phyloP scores from a whole-genome alignment of 2,113 vertebrate genomes.

The Takifugu flavidus region DNA sequence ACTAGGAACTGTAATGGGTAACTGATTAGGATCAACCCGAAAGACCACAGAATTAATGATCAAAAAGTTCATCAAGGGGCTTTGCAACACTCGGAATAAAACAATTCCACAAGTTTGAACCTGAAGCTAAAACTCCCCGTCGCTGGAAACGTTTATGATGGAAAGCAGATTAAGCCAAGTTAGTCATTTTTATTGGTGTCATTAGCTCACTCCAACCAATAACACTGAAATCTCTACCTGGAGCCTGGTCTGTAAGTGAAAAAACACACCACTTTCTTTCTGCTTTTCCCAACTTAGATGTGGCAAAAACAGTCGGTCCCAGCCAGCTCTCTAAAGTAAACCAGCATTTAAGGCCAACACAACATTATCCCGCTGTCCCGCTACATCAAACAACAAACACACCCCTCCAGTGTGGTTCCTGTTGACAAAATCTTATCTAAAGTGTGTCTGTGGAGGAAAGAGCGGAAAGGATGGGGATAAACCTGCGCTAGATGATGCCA shows the following conservation, averaged over 20 bases:
- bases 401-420: conserved; percentile 56
- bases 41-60: conserved; percentile 27
- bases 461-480: neutral
- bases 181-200: too few species aligned
- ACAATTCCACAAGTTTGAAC: too few species aligned
- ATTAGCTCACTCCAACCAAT: too few species aligned
- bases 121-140: too few species aligned
- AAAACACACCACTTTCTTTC: neutral
- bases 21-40: conserved; percentile 26
- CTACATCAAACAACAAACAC: conserved; percentile 53
- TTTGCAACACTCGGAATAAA: too few species aligned
- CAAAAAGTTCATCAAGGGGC: neutral
- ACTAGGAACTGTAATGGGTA: conserved; percentile 49
- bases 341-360: conserved; percentile 18
- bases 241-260: neutral
- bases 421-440: conserved; percentile 64
- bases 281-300: too few species aligned
- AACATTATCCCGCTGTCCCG: conserved; percentile 24
- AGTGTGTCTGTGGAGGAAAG: conserved; percentile 30
- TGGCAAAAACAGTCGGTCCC: too few species aligned
- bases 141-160: too few species aligned
- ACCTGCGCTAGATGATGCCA: conserved; percentile 5
- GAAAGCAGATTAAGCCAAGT: too few species aligned
- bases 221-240: too few species aligned
- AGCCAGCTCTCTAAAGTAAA: neutral